Base-by-base conservation (phyloP, 2,113 vertebrate species). In the Colaptes auratus region DNA sequence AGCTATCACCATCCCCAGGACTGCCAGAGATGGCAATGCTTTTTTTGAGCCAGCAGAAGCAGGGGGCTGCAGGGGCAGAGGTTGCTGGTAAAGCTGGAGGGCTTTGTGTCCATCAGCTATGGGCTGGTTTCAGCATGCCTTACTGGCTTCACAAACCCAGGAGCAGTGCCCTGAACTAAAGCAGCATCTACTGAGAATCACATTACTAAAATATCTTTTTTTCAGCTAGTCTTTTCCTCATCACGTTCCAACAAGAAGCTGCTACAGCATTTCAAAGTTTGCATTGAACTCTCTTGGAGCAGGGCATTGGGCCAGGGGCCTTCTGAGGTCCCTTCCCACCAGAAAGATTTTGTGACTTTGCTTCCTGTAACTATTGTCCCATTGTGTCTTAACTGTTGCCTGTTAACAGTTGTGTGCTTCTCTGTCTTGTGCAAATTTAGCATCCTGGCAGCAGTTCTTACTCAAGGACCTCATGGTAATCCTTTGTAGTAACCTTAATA, bases 241-340 rank as follows among this genome's bases (percentile, higher is more conserved):
- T 50, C 7, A 0, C 12, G 19, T 63, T 86, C 21, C 44, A 71
- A 21, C 2, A 61, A 53, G 53, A 48, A 25, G 9, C 55, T 92
- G 61, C 74, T 78, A 0, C 65, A 61, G n/a, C 30, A 7, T 60
- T 85, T 84, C 33, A 63, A 13, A 73, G 33, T 73, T 82, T 72
- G 33, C 17, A 1, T 69, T 67, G 65, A 18, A 31, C 21, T 71
- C 0, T 0, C 28, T 42, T 15, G 3, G 24, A 78, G 48, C 21
- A 67, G 39, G 25, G 27, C 31, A 6, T 30, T 77, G 30, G 44
- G 17, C 23, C 42, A 65, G 24, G 56, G 27, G 7, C 33, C 35
- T 73, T 52, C 12, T 42, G 79, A 44, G 52, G 23, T 70, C 59
- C 23, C 25, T 82, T 72, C n/a, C 72, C 42, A 42, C 14, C 30